Percentiles rank a stretch among this genome's conserved stretches.
These are phyloP conservation scores for Napeogenes inachia DNA, from an alignment of 2,888 invertebrate genomes.

Conservation along the genomic window DNA sequence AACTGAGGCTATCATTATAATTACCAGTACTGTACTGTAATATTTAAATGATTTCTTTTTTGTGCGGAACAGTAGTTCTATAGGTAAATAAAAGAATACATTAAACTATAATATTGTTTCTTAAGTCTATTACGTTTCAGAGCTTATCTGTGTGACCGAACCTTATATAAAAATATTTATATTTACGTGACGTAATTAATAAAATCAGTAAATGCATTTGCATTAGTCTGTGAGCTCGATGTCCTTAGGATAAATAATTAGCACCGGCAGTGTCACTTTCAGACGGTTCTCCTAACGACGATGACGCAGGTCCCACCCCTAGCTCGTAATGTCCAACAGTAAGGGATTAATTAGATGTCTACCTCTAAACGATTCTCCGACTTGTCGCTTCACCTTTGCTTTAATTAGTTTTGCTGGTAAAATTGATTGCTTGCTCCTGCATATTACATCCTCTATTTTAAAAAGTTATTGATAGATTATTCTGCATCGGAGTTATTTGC, in stretches of 20 bases:
- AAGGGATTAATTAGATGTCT: constrained; percentile 54
- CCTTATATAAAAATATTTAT: background rate
- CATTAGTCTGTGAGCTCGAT: constrained; percentile 36
- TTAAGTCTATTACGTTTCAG: no score
- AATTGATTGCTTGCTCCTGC: constrained; percentile 3
- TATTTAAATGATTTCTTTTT: no score
- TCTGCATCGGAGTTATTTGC: background rate
- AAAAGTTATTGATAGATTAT: background rate
- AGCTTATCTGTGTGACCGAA: background rate
- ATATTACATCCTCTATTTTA: constrained; percentile 1
- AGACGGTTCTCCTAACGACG: constrained; percentile 65
- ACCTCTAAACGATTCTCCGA: constrained; percentile 39
- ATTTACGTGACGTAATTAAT: constrained; percentile 9
- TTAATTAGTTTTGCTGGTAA: constrained; percentile 19
- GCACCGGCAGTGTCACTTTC: constrained; percentile 68
- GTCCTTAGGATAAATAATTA: constrained; percentile 71
- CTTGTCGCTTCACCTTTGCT: constrained; percentile 30
- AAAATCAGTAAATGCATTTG: constrained; percentile 12
- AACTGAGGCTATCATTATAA: no score
- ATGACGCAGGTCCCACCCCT: constrained; percentile 42
- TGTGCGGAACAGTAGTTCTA: no score
- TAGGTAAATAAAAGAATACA: no score
- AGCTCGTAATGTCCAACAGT: constrained; percentile 37
- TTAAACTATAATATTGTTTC: no score
- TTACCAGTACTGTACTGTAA: no score